Percentiles rank a stretch among this genome's conserved stretches.
These are phyloP conservation scores for Agrypnus murinus DNA, from an alignment of 2,888 invertebrate species.

Conservation along the genomic window DNA sequence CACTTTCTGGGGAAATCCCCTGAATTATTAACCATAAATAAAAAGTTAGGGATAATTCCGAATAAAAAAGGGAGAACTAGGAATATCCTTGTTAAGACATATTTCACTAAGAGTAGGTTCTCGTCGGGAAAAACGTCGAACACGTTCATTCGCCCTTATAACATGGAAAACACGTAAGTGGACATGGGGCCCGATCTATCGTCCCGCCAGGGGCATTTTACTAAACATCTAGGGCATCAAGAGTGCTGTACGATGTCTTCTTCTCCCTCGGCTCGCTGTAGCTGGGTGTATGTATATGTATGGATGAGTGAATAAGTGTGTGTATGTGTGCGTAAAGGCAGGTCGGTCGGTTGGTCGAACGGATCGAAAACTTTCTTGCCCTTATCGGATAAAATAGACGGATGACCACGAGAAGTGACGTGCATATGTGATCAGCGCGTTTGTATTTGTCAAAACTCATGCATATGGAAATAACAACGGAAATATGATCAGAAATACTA, in stretches of 20 bases:
- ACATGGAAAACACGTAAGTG: constrained; percentile 69
- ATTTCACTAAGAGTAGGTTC: constrained; percentile 64
- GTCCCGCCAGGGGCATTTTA: constrained; percentile 61
- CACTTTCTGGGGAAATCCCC: not conserved
- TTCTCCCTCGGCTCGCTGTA: constrained; percentile 36
- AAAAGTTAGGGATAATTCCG: too few relatives aligned
- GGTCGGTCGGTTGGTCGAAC: too few relatives aligned
- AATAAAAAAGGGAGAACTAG: too few relatives aligned
- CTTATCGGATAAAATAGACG: constrained; percentile 63
- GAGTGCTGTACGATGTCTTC: constrained; percentile 52
- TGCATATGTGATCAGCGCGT: constrained; percentile 68
- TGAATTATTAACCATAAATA: too few relatives aligned
- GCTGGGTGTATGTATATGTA: constrained; percentile 31
- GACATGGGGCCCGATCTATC: constrained; percentile 68
- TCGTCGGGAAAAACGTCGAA: constrained; percentile 53
- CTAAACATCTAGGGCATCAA: constrained; percentile 49
- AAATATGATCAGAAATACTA: constrained; percentile 62
- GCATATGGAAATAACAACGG: constrained; percentile 69
- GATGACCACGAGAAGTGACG: constrained; percentile 65
- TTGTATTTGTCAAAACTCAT: constrained; percentile 68
- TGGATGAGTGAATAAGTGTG: too few relatives aligned
- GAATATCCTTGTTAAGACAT: constrained; percentile 22
- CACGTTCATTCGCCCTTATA: constrained; percentile 61
- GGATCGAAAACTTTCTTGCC: constrained; percentile 53
- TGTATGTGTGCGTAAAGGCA: constrained; percentile 21